These are phyloP conservation scores for Sicus ferrugineus DNA, from an alignment of 2,888 invertebrate genomes.

Conservation along the genomic window DNA sequence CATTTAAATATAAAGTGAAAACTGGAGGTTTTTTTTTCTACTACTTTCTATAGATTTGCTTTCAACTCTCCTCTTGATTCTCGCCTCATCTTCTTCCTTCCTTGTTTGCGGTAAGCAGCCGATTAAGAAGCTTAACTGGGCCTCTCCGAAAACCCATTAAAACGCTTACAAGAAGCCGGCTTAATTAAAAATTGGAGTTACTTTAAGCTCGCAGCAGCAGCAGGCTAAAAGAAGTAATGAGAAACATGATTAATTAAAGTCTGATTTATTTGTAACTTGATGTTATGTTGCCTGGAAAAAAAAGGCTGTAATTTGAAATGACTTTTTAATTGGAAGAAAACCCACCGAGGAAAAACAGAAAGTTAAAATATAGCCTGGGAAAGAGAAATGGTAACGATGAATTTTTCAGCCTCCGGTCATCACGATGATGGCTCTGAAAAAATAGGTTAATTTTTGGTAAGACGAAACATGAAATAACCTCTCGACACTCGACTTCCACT, in stretches of 20 bases:
- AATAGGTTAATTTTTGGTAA: background rate
- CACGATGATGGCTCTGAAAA: background rate
- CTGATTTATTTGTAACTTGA: background rate
- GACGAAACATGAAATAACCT: background rate
- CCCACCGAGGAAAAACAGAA: background rate
- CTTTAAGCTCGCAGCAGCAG: background rate
- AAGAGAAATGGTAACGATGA: background rate
- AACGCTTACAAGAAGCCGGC: background rate
- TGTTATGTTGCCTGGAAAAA: background rate
- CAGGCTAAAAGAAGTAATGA: background rate
- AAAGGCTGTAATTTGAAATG: background rate
- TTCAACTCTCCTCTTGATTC: background rate
- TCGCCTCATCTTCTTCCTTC: background rate
- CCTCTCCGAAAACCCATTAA: background rate
- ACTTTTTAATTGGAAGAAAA: background rate
- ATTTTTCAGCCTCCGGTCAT: background rate
- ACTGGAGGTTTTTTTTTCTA: too few relatives aligned
- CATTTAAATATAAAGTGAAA: too few relatives aligned
- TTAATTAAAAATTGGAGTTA: conserved; percentile 6
- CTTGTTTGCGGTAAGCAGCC: background rate
- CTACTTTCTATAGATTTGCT: background rate
- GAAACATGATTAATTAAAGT: conserved; percentile 6
- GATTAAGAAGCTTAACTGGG: background rate
- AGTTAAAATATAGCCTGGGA: background rate
- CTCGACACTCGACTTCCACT: conserved; percentile 2